A percentile compares a stretch with the other conserved stretches of the same genome.
Evolutionary conservation across 2,888 invertebrate genomes (phyloP).

Genomic region (Ennomos quercinarius): DNA sequence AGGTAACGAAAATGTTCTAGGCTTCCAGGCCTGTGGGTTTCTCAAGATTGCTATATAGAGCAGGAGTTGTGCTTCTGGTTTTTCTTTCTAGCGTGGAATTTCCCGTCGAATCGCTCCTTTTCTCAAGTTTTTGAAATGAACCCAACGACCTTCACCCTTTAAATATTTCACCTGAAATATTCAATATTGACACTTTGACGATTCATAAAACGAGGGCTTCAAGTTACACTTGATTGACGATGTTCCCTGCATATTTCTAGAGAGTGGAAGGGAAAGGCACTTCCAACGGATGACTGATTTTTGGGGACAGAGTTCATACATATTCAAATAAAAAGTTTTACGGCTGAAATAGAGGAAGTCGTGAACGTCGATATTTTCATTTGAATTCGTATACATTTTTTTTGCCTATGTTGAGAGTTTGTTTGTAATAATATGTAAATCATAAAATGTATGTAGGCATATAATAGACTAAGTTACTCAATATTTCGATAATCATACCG

Average conservation of each 20-base stretch:
- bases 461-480: no score
- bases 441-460: no score
- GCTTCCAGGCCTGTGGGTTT: no score
- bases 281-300: constrained; percentile 25
- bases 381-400: neutral
- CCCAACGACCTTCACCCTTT: constrained; percentile 23
- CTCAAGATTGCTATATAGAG: neutral
- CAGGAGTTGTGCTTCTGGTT: constrained; percentile 8
- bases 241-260: constrained; percentile 21
- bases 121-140: constrained; percentile 32
- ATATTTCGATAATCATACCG: no score
- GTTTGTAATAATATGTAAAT: no score
- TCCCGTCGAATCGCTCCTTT: constrained; percentile 16
- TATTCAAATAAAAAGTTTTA: constrained; percentile 24
- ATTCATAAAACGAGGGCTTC: constrained; percentile 26
- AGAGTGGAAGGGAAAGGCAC: constrained; percentile 19
- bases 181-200: constrained; percentile 33
- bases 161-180: constrained; percentile 33
- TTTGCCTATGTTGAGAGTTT: no score
- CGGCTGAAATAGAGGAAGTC: constrained; percentile 6
- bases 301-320: constrained; percentile 17
- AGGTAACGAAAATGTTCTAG: no score
- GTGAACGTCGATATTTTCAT: neutral
- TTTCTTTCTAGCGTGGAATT: constrained; percentile 1
- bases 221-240: constrained; percentile 30